Conservation (phyloP, 2,113 vertebrate species). For the Sisor rabdophorus region DNA sequence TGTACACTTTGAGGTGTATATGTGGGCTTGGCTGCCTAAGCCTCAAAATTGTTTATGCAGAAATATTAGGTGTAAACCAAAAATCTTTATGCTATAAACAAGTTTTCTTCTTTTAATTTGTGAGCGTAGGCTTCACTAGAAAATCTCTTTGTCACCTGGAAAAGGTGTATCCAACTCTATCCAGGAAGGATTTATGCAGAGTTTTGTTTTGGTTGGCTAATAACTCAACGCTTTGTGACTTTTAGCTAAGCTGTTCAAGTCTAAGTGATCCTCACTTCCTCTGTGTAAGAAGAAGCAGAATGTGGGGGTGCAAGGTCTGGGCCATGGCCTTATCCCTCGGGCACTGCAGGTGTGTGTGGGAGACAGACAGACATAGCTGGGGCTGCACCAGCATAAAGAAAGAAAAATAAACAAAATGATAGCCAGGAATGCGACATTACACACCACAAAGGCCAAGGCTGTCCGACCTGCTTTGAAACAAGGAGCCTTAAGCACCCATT, state of each 20-base stretch:
- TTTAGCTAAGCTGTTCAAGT: conserved; percentile 48
- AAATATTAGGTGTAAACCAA: not conserved
- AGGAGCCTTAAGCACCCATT: conserved; percentile 39
- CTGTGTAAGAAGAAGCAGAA: not conserved
- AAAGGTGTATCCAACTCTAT: conserved; percentile 4
- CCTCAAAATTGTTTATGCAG: conserved; percentile 13
- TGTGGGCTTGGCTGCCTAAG: not conserved
- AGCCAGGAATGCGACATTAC: conserved; percentile 44
- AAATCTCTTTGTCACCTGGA: not conserved
- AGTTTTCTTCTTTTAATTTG: not conserved
- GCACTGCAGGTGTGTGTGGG: conserved; percentile 65
- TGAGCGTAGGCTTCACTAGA: not conserved
- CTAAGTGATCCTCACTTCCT: conserved; percentile 51
- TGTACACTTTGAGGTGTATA: conserved; percentile 8
- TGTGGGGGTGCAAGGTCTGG: conserved; percentile 42
- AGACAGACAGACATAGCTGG: conserved; percentile 44
- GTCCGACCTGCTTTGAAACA: conserved; percentile 20
- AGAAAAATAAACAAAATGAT: conserved; percentile 52
- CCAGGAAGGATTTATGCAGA: not conserved
- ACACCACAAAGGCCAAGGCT: conserved; percentile 32
- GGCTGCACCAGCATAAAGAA: conserved; percentile 37
- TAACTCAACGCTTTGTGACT: conserved; percentile 54
- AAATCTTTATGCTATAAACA: conserved; percentile 1
- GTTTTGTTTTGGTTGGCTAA: conserved; percentile 45
- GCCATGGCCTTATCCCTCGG: conserved; percentile 59